Conservation (phyloP, 2,113 vertebrate species). For the Sylvia atricapilla region DNA sequence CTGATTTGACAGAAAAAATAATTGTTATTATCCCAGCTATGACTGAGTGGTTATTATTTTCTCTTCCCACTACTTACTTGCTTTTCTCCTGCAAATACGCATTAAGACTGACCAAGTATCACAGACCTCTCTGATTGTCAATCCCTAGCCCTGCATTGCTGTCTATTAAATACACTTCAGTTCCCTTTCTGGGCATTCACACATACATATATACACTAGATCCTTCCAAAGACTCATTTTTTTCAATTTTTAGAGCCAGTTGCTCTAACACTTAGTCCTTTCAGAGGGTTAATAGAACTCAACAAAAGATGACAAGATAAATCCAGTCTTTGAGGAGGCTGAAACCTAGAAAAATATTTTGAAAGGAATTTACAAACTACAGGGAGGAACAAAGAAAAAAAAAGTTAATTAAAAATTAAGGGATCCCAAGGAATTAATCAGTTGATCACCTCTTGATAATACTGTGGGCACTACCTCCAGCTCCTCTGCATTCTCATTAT, state of each 20-base stretch:
- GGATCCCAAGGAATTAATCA: background rate
- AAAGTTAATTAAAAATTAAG: background rate
- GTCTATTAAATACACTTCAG: background rate
- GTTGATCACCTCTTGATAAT: background rate
- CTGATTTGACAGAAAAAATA: background rate
- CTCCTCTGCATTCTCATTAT: background rate
- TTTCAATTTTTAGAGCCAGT: background rate
- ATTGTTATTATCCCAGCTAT: background rate
- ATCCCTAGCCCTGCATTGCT: background rate
- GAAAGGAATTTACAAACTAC: background rate
- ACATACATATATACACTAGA: background rate
- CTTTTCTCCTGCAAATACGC: background rate
- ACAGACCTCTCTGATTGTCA: background rate
- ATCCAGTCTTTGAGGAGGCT: background rate
- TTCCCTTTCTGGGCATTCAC: background rate
- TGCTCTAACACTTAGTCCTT: background rate
- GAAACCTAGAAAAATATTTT: background rate
- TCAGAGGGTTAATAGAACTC: background rate
- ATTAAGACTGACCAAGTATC: background rate
- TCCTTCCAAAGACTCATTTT: background rate
- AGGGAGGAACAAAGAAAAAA: background rate
- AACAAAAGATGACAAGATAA: background rate
- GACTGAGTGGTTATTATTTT: background rate
- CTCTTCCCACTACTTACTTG: background rate
- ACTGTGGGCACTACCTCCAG: background rate